phyloP scores from a whole-genome alignment of 2,113 vertebrate species.

The Pao palembangensis region DNA sequence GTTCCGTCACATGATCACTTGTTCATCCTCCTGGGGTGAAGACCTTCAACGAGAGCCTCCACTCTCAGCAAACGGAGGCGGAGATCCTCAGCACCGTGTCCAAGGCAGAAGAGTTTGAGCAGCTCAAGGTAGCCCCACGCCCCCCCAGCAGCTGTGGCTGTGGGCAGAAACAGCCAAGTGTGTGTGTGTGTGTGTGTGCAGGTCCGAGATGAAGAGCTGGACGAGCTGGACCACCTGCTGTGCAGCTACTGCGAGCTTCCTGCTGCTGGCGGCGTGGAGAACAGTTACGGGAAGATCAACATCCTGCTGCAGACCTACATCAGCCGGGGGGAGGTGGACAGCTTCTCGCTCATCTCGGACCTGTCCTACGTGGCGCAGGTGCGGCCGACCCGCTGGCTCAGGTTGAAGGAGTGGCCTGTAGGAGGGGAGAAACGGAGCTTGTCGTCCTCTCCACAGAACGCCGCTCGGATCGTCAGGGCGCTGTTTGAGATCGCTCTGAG shows the following conservation, averaged over 20 bases:
- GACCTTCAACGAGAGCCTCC: conserved; percentile 96
- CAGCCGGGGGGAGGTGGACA: conserved; percentile 92
- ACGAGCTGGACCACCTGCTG: conserved; percentile 88
- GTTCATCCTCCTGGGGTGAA: conserved; percentile 59
- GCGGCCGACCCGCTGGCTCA: conserved; percentile 23
- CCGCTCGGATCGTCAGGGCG: conserved; percentile 93
- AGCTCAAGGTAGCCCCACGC: conserved; percentile 87
- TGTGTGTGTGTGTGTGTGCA: conserved; percentile 36
- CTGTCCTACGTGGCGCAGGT: conserved; percentile 97
- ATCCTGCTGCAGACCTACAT: conserved; percentile 97
- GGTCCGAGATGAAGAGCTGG: conserved; percentile 95
- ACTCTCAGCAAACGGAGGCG: conserved; percentile 90
- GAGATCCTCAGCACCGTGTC: conserved; percentile 93
- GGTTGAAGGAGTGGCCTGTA: too few species aligned
- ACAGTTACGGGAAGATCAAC: conserved; percentile 97
- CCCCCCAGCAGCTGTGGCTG: too few species aligned
- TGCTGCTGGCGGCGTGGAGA: conserved; percentile 93
- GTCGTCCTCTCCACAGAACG: conserved; percentile 77
- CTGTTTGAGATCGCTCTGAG: conserved; percentile 95
- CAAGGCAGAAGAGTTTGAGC: conserved; percentile 97
- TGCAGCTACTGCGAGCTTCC: conserved; percentile 86
- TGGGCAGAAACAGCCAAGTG: too few species aligned
- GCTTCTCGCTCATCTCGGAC: conserved; percentile 97
- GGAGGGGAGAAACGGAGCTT: too few species aligned
- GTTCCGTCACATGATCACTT: conserved; percentile 38